Conservation (phyloP, 2,888 invertebrate species). For the Hofmannophila pseudospretella region DNA sequence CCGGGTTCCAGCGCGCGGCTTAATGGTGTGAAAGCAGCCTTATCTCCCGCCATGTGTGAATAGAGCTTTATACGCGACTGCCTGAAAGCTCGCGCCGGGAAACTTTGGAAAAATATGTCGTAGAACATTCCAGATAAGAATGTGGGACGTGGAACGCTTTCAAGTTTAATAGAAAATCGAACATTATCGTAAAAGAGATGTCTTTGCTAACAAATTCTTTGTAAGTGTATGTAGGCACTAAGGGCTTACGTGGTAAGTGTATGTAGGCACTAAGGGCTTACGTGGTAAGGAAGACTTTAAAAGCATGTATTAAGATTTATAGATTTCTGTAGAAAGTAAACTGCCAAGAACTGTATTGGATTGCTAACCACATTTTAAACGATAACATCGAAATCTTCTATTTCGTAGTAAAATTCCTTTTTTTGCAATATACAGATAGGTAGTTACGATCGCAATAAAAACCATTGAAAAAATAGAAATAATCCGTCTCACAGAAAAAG, state of each 20-base stretch:
- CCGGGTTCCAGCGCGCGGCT: constrained; percentile 75
- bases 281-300: constrained; percentile 6
- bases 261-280: constrained; percentile 41
- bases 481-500: neutral
- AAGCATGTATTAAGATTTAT: neutral
- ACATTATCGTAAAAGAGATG: constrained; percentile 77
- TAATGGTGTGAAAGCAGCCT: constrained; percentile 79
- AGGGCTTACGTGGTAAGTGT: constrained; percentile 54
- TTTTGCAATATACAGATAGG: too few species aligned
- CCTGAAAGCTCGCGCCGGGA: constrained; percentile 76
- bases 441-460: neutral
- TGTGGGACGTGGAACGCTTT: constrained; percentile 75
- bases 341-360: neutral
- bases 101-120: constrained; percentile 78
- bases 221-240: constrained; percentile 52
- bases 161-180: constrained; percentile 79
- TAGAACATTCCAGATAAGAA: constrained; percentile 76
- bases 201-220: constrained; percentile 74
- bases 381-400: too few species aligned
- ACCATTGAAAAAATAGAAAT: neutral
- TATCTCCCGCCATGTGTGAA: constrained; percentile 78
- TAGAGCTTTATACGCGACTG: constrained; percentile 76
- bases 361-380: too few species aligned
- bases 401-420: too few species aligned
- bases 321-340: neutral